Conservation (phyloP, 2,888 invertebrate species). For the Caenorhabditis macrosperma region DNA sequence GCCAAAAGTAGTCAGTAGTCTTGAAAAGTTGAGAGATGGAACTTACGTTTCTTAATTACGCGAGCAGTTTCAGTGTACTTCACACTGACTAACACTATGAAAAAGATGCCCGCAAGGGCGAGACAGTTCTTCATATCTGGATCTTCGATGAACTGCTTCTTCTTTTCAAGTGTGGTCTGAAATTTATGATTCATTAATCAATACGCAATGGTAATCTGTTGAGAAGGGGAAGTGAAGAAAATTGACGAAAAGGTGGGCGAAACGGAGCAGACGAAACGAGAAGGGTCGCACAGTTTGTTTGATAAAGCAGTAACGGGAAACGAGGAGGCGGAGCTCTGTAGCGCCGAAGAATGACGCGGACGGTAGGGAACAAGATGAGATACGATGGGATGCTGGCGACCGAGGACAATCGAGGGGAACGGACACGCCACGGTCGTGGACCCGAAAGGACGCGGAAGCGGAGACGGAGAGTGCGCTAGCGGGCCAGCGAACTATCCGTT, state of each 20-base stretch:
- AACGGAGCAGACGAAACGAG: constrained; percentile 49
- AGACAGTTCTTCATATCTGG: constrained; percentile 25
- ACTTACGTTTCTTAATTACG: constrained; percentile 5
- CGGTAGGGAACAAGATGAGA: constrained; percentile 6
- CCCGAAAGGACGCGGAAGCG: constrained; percentile 7
- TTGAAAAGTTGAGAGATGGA: background rate
- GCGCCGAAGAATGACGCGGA: constrained; percentile 16
- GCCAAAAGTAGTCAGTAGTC: background rate
- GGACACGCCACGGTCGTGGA: background rate
- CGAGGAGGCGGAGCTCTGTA: constrained; percentile 33
- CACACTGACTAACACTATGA: constrained; percentile 1
- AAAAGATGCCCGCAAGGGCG: constrained; percentile 33
- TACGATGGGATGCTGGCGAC: constrained; percentile 6
- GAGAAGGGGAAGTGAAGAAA: background rate
- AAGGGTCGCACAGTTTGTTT: constrained; percentile 53
- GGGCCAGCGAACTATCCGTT: constrained; percentile 34
- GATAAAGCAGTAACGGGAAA: constrained; percentile 45
- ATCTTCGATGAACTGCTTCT: background rate
- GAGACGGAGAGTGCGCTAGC: constrained; percentile 31
- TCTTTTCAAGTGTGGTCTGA: constrained; percentile 7
- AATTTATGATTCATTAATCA: constrained; percentile 3
- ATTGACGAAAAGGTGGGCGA: constrained; percentile 38
- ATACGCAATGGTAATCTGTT: background rate
- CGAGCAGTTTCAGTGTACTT: background rate
- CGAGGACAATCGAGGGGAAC: constrained; percentile 14